Percentiles rank a stretch among this genome's conserved stretches.
Conservation (phyloP, 2,797 vertebrate species). For the Limosa lapponica region DNA sequence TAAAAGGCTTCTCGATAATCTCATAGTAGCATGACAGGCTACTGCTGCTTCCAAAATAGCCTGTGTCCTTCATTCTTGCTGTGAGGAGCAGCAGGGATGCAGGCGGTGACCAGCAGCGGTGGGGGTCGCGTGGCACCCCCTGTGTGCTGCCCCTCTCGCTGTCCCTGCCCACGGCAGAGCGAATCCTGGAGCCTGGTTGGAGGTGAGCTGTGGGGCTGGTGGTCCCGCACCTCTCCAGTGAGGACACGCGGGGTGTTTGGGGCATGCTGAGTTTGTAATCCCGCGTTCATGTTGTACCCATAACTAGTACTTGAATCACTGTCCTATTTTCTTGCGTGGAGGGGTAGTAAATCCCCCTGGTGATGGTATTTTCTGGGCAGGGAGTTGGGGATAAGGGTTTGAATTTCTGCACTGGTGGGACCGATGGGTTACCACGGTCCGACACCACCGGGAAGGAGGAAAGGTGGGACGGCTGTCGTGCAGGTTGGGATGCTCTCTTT, state of each 20-base stretch:
- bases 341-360: background rate
- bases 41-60: background rate
- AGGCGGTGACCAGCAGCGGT: fast-evolving
- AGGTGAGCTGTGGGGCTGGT: background rate
- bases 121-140: fast-evolving
- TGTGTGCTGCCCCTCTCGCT: background rate
- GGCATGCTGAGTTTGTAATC: background rate
- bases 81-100: fast-evolving
- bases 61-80: background rate
- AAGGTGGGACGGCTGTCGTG: fast-evolving
- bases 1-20: background rate
- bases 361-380: background rate
- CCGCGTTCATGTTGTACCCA: background rate
- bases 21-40: fast-evolving
- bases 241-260: fast-evolving
- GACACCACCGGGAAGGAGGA: background rate
- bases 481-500: background rate
- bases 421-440: fast-evolving
- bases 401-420: background rate
- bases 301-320: background rate
- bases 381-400: background rate
- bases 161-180: background rate
- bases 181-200: background rate
- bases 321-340: background rate
- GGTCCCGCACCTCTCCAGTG: background rate